Evolutionary conservation across 2,797 vertebrate genomes (phyloP), one percentile per base, ranked within the genome.

Genomic region (Semotilus atromaculatus): DNA sequence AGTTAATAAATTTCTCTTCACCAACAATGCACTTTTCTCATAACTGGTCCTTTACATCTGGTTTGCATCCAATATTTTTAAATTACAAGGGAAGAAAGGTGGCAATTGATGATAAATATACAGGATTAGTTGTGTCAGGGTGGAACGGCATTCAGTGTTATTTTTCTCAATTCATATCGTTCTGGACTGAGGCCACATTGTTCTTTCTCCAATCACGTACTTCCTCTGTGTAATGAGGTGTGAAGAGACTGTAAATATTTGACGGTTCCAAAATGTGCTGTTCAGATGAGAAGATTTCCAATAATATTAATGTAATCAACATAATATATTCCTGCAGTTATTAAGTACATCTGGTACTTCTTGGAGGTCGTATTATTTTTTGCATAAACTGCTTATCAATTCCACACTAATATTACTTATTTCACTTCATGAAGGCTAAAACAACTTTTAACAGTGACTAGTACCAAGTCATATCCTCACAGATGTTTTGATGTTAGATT

Each of bases 171-270:
- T 48, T 67, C 18, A 48, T 67, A 36, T 36, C 0, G 2, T 80
- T 48, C 43, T 48, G 62, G 60, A 34, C 77, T 0, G 0, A 48
- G 55, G 55, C 55, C 55, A 62, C 43, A n/a, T 23, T 80, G n/a
- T 31, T 79, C 8, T 31, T 31, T 79, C 78, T 67, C 19, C 43
- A 67, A 80, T 80, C 62, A 51, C 7, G 21, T 51, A 67, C 29
- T 67, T 68, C 62, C 43, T 68, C 21, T 68, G 62, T 80, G 40
- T 31, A 79, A 66, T 80, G 40, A 80, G 78, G 43, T 79, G 78
- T 80, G 43, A 64, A 80, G 40, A 80, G 26, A 79, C 60, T 21
- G 36, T 43, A 40, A 13, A 78, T 60, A 43, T 48, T 23, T 48
- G 60, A 26, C 45, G 16, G 26, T 48, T 19, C 60, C 55, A 60